phyloP scores from a whole-genome alignment of 2,888 invertebrate species.

The Drosophila demipolita region DNA sequence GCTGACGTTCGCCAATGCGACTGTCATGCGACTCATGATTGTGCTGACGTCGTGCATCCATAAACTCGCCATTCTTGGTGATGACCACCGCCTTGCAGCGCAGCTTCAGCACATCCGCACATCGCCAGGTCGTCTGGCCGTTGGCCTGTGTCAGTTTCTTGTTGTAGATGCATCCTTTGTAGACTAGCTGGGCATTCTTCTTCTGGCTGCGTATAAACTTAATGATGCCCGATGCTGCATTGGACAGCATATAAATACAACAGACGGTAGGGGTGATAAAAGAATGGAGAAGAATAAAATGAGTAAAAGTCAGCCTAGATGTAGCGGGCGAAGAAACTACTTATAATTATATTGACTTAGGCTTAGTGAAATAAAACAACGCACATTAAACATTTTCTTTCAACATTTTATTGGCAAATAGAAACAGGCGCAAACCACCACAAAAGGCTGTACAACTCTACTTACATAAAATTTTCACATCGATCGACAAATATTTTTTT shows the following conservation, averaged over 20 bases:
- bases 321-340: constrained; percentile 4
- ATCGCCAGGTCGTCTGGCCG: constrained; percentile 85
- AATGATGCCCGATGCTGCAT: constrained; percentile 64
- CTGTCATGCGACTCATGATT: constrained; percentile 81
- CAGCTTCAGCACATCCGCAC: constrained; percentile 84
- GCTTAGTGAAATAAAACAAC: constrained; percentile 57
- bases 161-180: constrained; percentile 84
- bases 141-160: constrained; percentile 85
- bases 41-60: constrained; percentile 82
- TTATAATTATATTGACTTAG: constrained; percentile 17
- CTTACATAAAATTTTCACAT: constrained; percentile 4
- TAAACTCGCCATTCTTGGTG: constrained; percentile 82
- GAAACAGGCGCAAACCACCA: constrained; percentile 20
- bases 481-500: constrained; percentile 1
- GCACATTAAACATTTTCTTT: constrained; percentile 24
- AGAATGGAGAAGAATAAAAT: constrained; percentile 42
- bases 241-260: constrained; percentile 13
- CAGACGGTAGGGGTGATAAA: constrained; percentile 26
- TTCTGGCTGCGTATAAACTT: constrained; percentile 85
- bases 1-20: constrained; percentile 83
- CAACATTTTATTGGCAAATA: constrained; percentile 45
- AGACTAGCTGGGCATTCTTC: constrained; percentile 85
- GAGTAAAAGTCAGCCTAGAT: constrained; percentile 28
- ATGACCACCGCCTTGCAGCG: constrained; percentile 85
- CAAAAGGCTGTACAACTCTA: neutral